phyloP scores from a whole-genome alignment of 2,113 vertebrate genomes.

The Sceloporus undulatus region DNA sequence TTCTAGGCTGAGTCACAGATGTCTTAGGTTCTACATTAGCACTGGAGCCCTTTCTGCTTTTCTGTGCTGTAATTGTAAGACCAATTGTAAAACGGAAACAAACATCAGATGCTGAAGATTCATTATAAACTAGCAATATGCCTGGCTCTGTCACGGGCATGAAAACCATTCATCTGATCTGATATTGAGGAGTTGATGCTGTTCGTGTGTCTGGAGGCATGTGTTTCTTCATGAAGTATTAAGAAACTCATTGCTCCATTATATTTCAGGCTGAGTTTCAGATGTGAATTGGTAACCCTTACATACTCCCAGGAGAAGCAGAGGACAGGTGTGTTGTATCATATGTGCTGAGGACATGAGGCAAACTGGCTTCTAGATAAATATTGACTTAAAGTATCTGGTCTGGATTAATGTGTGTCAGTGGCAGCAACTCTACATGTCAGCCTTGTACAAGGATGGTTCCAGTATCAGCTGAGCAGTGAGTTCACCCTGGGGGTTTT shows the following conservation, averaged over 20 bases:
- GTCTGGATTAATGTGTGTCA: neutral
- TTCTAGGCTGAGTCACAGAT: constrained; percentile 6
- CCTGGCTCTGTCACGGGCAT: neutral
- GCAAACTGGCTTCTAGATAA: neutral
- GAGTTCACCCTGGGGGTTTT: too few relatives aligned
- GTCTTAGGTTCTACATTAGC: neutral
- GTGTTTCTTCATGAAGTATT: too few relatives aligned
- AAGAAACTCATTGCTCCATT: too few relatives aligned
- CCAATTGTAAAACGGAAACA: neutral
- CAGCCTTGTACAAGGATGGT: neutral
- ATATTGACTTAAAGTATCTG: neutral
- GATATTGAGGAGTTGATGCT: too few relatives aligned
- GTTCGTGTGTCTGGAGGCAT: too few relatives aligned
- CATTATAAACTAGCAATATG: constrained; percentile 1
- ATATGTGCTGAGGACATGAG: too few relatives aligned
- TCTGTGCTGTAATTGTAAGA: constrained; percentile 9
- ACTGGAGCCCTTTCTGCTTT: neutral
- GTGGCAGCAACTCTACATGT: neutral
- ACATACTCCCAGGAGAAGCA: too few relatives aligned
- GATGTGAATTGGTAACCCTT: too few relatives aligned
- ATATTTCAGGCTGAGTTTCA: too few relatives aligned
- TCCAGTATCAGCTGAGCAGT: too few relatives aligned
- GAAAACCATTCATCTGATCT: too few relatives aligned
- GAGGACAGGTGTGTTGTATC: too few relatives aligned
- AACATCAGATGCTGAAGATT: constrained; percentile 21